Evolutionary conservation across 2,113 vertebrate species (phyloP).

Genomic region (Acrocephalus arundinaceus): DNA sequence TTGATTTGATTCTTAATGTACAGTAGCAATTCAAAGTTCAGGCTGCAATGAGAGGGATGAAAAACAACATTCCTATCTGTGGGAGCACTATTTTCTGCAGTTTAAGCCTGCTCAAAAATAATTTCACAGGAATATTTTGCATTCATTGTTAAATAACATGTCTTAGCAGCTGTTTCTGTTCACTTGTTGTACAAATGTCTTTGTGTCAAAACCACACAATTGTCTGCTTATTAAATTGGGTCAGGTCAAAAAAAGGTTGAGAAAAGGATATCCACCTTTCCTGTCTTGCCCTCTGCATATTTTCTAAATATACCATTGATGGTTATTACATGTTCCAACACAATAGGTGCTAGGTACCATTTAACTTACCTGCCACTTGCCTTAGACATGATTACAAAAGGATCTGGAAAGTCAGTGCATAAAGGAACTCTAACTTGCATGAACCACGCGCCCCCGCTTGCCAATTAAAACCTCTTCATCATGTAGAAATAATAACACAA

Average conservation of each 20-base stretch:
- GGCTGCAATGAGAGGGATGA: not conserved
- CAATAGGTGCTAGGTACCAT: not conserved
- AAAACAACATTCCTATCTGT: not conserved
- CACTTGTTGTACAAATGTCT: not conserved
- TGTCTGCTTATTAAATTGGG: not conserved
- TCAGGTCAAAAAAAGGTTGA: slow-evolving; percentile 24
- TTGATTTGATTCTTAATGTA: not conserved
- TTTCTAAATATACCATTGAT: slow-evolving; percentile 23
- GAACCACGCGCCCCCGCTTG: fast-evolving
- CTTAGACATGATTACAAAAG: not conserved
- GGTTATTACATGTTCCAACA: not conserved
- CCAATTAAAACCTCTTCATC: not conserved
- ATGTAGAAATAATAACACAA: not conserved
- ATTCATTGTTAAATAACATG: not conserved
- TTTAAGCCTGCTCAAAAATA: not conserved
- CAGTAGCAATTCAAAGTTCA: not conserved
- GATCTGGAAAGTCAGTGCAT: not conserved
- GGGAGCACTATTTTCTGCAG: not conserved
- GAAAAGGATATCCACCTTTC: slow-evolving; percentile 54
- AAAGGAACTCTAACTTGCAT: not conserved
- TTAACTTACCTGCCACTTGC: not conserved
- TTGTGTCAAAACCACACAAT: slow-evolving; percentile 16
- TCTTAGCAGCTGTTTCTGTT: not conserved
- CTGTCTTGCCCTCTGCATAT: not conserved
- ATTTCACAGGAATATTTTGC: not conserved